These are phyloP conservation scores for Leucosticte australis DNA, from an alignment of 2,113 vertebrate species.

Conservation along the genomic window DNA sequence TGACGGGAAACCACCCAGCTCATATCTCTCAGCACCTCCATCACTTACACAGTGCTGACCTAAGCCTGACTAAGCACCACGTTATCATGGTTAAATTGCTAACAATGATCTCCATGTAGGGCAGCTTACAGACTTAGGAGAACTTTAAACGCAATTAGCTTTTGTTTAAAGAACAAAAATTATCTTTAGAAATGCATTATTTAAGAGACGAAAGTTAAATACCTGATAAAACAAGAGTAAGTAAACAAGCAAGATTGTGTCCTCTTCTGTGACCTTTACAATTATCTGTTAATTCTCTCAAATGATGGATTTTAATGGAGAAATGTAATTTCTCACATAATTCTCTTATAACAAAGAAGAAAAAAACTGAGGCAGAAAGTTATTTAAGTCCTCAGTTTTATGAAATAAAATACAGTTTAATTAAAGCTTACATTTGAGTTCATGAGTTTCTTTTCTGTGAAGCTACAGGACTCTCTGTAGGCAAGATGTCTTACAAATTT, in stretches of 20 bases:
- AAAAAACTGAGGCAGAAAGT: not conserved
- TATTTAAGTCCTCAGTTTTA: not conserved
- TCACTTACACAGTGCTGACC: not conserved
- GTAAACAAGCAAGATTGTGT: not conserved
- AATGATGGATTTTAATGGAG: not conserved
- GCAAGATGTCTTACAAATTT: not conserved
- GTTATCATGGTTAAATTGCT: not conserved
- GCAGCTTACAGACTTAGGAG: not conserved
- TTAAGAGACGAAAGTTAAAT: not conserved
- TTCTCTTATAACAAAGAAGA: not conserved
- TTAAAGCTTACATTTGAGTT: not conserved
- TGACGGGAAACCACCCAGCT: not conserved
- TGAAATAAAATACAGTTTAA: not conserved
- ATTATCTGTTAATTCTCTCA: not conserved
- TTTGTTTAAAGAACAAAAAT: not conserved
- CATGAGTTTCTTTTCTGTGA: not conserved
- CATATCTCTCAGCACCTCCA: not conserved
- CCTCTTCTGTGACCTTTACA: not conserved
- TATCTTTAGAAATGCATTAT: not conserved
- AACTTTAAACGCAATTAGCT: not conserved
- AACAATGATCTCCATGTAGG: not conserved
- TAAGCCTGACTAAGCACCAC: not conserved
- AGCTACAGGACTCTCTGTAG: not conserved
- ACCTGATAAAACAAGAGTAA: not conserved
- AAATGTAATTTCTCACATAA: not conserved